phyloP scores from a whole-genome alignment of 1,140 invertebrate species.

The Ladona fulva region DNA sequence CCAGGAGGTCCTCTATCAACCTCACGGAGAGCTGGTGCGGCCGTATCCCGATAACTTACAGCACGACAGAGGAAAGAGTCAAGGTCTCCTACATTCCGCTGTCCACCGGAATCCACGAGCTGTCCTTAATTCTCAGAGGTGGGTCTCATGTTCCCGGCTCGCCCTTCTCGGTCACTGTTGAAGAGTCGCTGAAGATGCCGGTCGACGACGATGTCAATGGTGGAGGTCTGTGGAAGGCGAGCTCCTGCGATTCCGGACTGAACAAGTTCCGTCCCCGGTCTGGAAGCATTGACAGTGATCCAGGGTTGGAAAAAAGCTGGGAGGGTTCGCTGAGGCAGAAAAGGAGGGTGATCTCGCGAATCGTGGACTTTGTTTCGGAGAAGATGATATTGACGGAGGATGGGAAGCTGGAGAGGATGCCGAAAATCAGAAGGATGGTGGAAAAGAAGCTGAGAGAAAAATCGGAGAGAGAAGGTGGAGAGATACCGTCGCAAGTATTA shows the following conservation, averaged over 20 bases:
- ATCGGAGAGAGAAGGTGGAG: neutral
- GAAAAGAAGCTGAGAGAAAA: neutral
- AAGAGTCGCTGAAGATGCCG: constrained; percentile 32
- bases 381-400: constrained; percentile 44
- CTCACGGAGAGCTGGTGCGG: neutral
- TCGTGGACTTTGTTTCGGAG: constrained; percentile 43
- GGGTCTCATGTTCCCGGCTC: constrained; percentile 40
- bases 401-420: constrained; percentile 31
- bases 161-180: constrained; percentile 37
- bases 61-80: neutral
- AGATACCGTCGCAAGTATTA: too few relatives aligned
- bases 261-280: neutral
- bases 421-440: neutral
- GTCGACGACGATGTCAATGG: constrained; percentile 16
- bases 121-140: constrained; percentile 37
- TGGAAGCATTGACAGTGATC: neutral
- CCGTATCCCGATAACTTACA: constrained; percentile 12
- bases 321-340: constrained; percentile 34
- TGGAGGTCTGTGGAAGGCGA: neutral
- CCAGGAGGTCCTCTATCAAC: neutral
- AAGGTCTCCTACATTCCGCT: neutral
- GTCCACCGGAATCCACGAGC: neutral
- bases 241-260: neutral
- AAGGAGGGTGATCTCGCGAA: constrained; percentile 38
- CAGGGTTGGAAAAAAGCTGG: constrained; percentile 30